Percentiles rank a stretch among this genome's conserved stretches.
Evolutionary conservation across 2,113 vertebrate species (phyloP).

Genomic region (Sus scrofa): T2T-Sscrofa CM000812.6:132096001-132096500

Average conservation of each 20-base stretch:
- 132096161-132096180: background rate
- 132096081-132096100: background rate
- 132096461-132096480: constrained; percentile 59
- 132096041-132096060: background rate
- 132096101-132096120: background rate
- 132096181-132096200: background rate
- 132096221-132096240: constrained; percentile 48
- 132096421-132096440: constrained; percentile 69
- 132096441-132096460: constrained; percentile 66
- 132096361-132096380: constrained; percentile 61
- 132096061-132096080: constrained; percentile 3
- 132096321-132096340: constrained; percentile 20
- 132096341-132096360: constrained; percentile 54
- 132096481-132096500: constrained; percentile 41
- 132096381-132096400: constrained; percentile 60
- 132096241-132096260: constrained; percentile 7
- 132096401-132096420: constrained; percentile 63
- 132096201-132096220: constrained; percentile 23
- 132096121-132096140: background rate
- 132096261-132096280: background rate
- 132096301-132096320: constrained; percentile 24
- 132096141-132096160: background rate
- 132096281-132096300: background rate
- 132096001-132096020: constrained; percentile 36
- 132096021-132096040: constrained; percentile 46